Evolutionary conservation across 1,140 invertebrate genomes (phyloP).

Genomic region (Nephila pilipes): DNA sequence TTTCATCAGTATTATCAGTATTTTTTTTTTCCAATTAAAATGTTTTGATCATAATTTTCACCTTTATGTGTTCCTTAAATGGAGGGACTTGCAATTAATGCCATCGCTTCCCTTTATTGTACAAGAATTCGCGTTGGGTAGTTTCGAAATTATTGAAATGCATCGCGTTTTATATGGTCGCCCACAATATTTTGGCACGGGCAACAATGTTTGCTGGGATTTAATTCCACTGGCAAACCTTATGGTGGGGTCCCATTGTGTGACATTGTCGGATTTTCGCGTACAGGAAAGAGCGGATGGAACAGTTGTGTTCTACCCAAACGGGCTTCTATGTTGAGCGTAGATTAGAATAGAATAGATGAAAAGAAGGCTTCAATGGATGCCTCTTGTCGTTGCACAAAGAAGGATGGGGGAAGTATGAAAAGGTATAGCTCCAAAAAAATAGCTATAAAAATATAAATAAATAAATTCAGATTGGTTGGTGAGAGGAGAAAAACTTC

Average conservation of each 20-base stretch:
- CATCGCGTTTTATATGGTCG: not conserved
- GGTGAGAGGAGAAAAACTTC: slow-evolving; percentile 1
- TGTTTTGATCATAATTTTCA: too few relatives aligned
- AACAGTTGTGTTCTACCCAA: slow-evolving; percentile 33
- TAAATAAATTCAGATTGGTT: not conserved
- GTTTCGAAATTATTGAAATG: too few relatives aligned
- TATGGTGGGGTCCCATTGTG: slow-evolving; percentile 14
- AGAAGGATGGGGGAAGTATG: not conserved
- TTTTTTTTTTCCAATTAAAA: too few relatives aligned
- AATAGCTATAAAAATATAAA: slow-evolving; percentile 42
- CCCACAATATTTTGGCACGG: slow-evolving; percentile 42
- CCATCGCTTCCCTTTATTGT: too few relatives aligned
- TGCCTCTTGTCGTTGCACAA: slow-evolving; percentile 51
- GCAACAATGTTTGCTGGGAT: slow-evolving; percentile 8
- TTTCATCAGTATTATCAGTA: too few relatives aligned
- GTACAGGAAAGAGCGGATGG: slow-evolving; percentile 16
- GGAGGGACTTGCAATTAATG: too few relatives aligned
- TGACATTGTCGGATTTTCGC: slow-evolving; percentile 45
- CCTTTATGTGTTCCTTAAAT: too few relatives aligned
- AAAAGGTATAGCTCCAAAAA: slow-evolving; percentile 26
- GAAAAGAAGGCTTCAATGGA: slow-evolving; percentile 47
- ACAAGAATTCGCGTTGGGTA: too few relatives aligned
- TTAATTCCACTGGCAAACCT: slow-evolving; percentile 45
- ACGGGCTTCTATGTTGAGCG: slow-evolving; percentile 25
- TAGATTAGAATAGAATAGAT: slow-evolving; percentile 56